phyloP scores from a whole-genome alignment of 2,797 vertebrate genomes.

The Paratrypauchen microcephalus region DNA sequence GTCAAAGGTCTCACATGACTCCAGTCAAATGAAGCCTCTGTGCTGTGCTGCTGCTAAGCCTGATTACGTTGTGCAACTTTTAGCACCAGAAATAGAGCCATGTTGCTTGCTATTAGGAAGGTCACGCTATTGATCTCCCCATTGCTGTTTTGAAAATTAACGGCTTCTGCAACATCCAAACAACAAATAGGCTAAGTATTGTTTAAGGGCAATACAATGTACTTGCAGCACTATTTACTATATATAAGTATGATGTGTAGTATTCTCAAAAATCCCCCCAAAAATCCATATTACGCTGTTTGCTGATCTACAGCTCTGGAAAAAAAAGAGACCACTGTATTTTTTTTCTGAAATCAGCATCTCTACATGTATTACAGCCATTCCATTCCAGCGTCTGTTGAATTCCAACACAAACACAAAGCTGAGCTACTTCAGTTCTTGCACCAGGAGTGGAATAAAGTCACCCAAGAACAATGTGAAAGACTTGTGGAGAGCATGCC shows the following conservation, averaged over 20 bases:
- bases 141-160: constrained; percentile 17
- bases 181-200: neutral
- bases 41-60: neutral
- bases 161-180: constrained; percentile 5
- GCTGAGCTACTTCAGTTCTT: too few species aligned
- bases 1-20: constrained; percentile 18
- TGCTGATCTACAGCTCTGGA: too few species aligned
- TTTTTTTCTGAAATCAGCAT: too few species aligned
- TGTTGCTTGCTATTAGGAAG: constrained; percentile 15
- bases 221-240: neutral
- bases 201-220: neutral
- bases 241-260: neutral
- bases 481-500: too few species aligned
- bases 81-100: neutral
- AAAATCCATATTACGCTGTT: too few species aligned
- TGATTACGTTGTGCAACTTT: neutral
- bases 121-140: constrained; percentile 8
- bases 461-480: too few species aligned
- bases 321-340: too few species aligned
- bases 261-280: neutral
- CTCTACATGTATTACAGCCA: too few species aligned
- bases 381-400: too few species aligned
- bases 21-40: neutral
- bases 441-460: too few species aligned
- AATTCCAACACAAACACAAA: too few species aligned